Evolutionary conservation across 2,888 invertebrate species (phyloP).

Genomic region (Deroplatys truncata): DNA sequence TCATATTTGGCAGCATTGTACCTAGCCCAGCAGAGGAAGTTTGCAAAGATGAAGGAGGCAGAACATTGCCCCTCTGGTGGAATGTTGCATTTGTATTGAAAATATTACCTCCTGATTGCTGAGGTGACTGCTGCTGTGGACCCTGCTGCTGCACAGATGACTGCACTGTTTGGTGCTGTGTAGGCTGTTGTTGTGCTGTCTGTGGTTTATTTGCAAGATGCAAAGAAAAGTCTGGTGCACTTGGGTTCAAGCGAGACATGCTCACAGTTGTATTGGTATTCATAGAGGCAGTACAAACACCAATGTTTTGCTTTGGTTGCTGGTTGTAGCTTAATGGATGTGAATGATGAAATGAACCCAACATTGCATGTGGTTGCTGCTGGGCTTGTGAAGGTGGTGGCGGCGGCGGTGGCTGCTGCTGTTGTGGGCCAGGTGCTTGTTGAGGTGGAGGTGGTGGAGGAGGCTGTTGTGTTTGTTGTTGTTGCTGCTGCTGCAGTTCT

Average conservation of each 20-base stretch:
- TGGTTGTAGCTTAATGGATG: conserved; percentile 20
- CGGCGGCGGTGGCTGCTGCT: conserved; percentile 23
- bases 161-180: not conserved
- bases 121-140: conserved; percentile 26
- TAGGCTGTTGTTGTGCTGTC: conserved; percentile 34
- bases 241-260: conserved; percentile 70
- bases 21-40: conserved; percentile 21
- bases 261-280: conserved; percentile 46
- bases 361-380: conserved; percentile 33
- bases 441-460: conserved; percentile 34
- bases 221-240: conserved; percentile 72
- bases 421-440: conserved; percentile 16
- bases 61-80: conserved; percentile 22
- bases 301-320: conserved; percentile 16
- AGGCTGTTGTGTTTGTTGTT: conserved; percentile 16
- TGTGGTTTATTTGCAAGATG: conserved; percentile 42
- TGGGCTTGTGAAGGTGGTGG: conserved; percentile 28
- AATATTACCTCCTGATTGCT: not conserved
- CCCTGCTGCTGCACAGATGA: conserved; percentile 32
- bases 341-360: conserved; percentile 21
- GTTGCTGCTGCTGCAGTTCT: conserved; percentile 19
- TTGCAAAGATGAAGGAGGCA: conserved; percentile 24
- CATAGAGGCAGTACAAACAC: conserved; percentile 1
- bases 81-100: conserved; percentile 18
- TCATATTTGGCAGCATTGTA: conserved; percentile 23